Evolutionary conservation across 2,797 vertebrate species (phyloP).

Genomic region (Sandelia bainsii): DNA sequence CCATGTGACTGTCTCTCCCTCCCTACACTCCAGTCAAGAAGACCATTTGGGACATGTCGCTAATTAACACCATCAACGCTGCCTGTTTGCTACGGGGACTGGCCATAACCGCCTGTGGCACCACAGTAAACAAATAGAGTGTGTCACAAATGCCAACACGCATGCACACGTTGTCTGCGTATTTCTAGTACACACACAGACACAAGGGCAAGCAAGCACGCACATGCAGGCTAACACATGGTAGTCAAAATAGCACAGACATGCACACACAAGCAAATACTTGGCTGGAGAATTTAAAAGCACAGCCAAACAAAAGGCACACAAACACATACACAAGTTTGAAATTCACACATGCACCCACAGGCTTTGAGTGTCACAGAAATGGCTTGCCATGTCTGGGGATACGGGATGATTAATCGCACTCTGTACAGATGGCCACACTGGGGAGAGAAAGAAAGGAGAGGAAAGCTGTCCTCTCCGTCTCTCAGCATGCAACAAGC

Average conservation of each 20-base stretch:
- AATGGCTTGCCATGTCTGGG: slow-evolving; percentile 70
- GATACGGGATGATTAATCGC: slow-evolving; percentile 79
- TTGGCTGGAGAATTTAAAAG: slow-evolving; percentile 37
- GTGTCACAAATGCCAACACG: slow-evolving; percentile 56
- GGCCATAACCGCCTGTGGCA: slow-evolving; percentile 23
- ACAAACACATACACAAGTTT: slow-evolving; percentile 32
- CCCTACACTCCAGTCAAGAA: slow-evolving; percentile 15
- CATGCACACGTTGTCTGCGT: slow-evolving; percentile 23
- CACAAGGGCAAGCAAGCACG: not conserved
- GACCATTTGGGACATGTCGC: slow-evolving; percentile 56
- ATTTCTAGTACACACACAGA: not conserved
- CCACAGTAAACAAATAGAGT: slow-evolving; percentile 63
- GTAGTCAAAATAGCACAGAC: slow-evolving; percentile 26
- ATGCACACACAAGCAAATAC: slow-evolving; percentile 26
- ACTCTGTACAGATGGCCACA: slow-evolving; percentile 76
- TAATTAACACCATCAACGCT: slow-evolving; percentile 71
- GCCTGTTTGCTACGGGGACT: slow-evolving; percentile 57
- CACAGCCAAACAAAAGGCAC: slow-evolving; percentile 42
- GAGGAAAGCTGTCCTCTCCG: slow-evolving; percentile 60
- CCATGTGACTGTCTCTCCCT: slow-evolving; percentile 11
- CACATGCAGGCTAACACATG: slow-evolving; percentile 6
- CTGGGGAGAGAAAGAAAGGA: slow-evolving; percentile 60
- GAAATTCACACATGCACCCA: slow-evolving; percentile 37
- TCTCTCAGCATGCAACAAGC: slow-evolving; percentile 55
- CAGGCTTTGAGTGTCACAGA: slow-evolving; percentile 66